Conservation (phyloP, 2,797 vertebrate genomes). For the Liparis tanakae region DNA sequence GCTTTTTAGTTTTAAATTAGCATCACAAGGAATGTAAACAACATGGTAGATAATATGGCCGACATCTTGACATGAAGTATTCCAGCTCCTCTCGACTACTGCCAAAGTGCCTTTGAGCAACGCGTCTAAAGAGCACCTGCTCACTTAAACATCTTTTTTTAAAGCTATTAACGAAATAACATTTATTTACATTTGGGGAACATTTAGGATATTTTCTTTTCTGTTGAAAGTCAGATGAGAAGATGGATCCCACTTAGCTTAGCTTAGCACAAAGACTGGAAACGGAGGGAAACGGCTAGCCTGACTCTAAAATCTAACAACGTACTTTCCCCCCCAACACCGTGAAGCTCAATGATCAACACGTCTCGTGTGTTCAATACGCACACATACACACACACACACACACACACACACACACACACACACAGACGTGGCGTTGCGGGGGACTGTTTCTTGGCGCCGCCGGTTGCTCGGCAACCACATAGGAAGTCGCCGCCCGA, state of each 20-base stretch:
- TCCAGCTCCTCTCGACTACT: too few species aligned
- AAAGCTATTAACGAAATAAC: too few species aligned
- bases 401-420: not conserved
- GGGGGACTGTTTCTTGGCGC: not conserved
- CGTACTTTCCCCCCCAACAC: too few species aligned
- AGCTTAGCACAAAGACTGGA: not conserved
- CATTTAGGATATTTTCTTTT: not conserved
- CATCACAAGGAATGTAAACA: not conserved
- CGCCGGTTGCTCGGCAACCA: not conserved
- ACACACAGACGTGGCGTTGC: not conserved
- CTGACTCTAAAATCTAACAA: not conserved
- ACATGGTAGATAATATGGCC: not conserved
- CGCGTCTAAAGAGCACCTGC: not conserved
- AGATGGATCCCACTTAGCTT: not conserved
- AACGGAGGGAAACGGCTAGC: not conserved
- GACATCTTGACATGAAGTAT: not conserved
- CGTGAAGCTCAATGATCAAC: constrained; percentile 1
- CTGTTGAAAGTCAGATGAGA: not conserved
- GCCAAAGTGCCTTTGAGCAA: not conserved
- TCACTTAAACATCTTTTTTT: too few species aligned
- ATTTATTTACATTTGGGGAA: not conserved
- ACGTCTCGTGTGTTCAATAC: not conserved
- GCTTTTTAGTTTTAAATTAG: not conserved
- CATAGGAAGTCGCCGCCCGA: not conserved
- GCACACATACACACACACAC: not conserved